Conservation (phyloP, 2,113 vertebrate genomes). For the Procavia capensis region DNA sequence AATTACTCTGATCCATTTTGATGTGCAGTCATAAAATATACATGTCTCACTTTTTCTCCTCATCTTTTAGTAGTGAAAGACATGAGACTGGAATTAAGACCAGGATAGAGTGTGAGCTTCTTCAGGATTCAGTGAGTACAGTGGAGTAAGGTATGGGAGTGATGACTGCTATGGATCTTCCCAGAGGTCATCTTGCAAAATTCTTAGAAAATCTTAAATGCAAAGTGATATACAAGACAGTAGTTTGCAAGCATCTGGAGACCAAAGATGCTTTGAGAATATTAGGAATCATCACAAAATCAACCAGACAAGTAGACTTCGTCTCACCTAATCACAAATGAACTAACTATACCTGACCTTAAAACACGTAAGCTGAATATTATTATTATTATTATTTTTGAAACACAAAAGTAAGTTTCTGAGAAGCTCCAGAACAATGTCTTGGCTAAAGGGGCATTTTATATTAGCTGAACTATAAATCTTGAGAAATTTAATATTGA, state of each 20-base stretch:
- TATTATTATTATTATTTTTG: too few relatives aligned
- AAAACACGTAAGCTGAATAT: background rate
- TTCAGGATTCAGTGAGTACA: background rate
- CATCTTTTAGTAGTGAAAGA: background rate
- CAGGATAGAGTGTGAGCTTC: background rate
- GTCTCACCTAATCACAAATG: constrained; percentile 6
- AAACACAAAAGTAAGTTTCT: background rate
- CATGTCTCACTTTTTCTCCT: background rate
- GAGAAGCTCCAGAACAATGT: background rate
- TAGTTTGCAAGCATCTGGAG: background rate
- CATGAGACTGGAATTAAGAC: background rate
- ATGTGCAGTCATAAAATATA: background rate
- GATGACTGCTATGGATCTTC: background rate
- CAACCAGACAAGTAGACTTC: constrained; percentile 3
- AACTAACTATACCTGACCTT: constrained; percentile 36
- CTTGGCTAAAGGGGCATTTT: constrained; percentile 10
- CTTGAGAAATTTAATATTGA: constrained; percentile 44
- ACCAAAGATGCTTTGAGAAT: constrained; percentile 26
- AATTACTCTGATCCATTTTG: background rate
- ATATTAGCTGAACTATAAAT: constrained; percentile 12
- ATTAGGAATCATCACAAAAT: constrained; percentile 4
- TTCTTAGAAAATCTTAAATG: constrained; percentile 49
- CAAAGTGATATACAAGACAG: background rate
- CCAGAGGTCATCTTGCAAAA: background rate
- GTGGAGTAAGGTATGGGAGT: background rate